Evolutionary conservation across 2,113 vertebrate genomes (phyloP), one percentile per base, ranked within the genome.

Genomic region (Hipposideros armiger): DNA sequence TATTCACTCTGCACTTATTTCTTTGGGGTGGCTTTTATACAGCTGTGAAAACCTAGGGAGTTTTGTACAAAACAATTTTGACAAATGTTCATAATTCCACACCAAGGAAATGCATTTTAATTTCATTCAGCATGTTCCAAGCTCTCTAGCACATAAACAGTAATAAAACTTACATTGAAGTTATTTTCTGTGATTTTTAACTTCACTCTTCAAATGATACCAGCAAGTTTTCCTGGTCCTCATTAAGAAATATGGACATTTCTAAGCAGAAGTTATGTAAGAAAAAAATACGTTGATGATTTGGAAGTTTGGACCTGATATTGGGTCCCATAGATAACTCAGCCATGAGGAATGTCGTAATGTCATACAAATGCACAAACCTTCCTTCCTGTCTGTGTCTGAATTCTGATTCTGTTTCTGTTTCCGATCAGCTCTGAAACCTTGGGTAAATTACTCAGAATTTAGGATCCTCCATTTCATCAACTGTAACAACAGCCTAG

Each of bases 61-160:
- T 95, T 93, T 97, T 97, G 40, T 96, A 93, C 95, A 96, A 97
- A 98, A 92, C 94, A 92, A 42, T 95, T 97, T 82, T 97, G 95
- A 98, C 95, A 97, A 97, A 93, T 96, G 93, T 93, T 94, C 95
- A 97, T 98, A 92, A 97, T 97, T 97, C 94, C 54, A 89, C 26
- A 93, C 95, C 94, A 96, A 6, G 95, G 72, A 97, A 93, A 97
- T 93, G 56, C 73, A 85, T 95, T 95, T 96, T 95, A 91, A 91
- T 96, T 96, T 93, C 92, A 97, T 97, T 97, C 95, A 96, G 90
- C 90, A 90, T 96, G 89, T 97, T 96, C 84, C 80, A 87, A 93
- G 76, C 66, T 77, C 72, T 88, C 14, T 85, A 94, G 87, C 80
- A 84, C 22, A 90, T 97, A 96, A 93, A 93, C 95, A 97, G 95